Percentiles rank a stretch among this genome's conserved stretches.
Evolutionary conservation across 2,113 vertebrate species (phyloP).

Genomic region (Penelope pileata): DNA sequence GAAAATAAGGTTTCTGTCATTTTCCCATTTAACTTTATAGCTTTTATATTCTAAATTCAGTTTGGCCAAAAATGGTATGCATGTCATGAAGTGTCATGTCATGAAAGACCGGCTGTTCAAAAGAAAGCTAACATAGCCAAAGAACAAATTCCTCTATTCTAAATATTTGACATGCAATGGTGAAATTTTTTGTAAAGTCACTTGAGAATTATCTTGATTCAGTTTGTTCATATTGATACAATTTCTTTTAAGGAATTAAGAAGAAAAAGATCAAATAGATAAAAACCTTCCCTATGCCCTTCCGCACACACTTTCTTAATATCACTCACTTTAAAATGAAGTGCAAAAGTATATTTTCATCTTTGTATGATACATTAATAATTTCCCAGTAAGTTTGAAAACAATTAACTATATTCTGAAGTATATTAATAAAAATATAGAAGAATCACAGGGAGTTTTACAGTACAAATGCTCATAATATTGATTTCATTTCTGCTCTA

Average conservation of each 20-base stretch:
- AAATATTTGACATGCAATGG: not conserved
- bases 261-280: not conserved
- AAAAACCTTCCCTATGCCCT: not conserved
- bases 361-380: not conserved
- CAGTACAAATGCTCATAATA: not conserved
- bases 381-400: not conserved
- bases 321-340: not conserved
- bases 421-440: not conserved
- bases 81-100: not conserved
- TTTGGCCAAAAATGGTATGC: not conserved
- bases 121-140: not conserved
- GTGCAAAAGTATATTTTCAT: not conserved
- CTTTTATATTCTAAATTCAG: not conserved
- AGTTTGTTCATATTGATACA: not conserved
- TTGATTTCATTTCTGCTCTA: not conserved
- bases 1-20: not conserved
- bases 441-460: not conserved
- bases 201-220: not conserved
- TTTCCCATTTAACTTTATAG: not conserved
- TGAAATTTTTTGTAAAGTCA: not conserved
- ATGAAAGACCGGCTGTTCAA: not conserved
- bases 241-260: not conserved
- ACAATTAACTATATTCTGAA: not conserved
- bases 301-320: accelerated
- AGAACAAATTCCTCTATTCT: not conserved